Percentiles rank a stretch among this genome's conserved stretches.
These are phyloP conservation scores for Vimba vimba DNA, from an alignment of 2,113 vertebrate genomes.

Conservation along the genomic window DNA sequence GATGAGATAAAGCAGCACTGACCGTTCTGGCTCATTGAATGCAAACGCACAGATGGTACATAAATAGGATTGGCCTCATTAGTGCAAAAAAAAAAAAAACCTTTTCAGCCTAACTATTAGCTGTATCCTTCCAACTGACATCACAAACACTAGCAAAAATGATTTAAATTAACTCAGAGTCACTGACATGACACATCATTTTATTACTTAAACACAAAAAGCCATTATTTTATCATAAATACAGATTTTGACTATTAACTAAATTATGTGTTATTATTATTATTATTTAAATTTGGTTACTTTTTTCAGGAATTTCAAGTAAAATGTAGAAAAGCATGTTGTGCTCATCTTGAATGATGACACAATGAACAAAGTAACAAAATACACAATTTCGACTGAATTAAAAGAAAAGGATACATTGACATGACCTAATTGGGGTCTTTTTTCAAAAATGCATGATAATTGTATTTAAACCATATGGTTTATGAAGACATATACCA, in stretches of 20 bases:
- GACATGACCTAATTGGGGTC: no score
- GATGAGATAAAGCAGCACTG: neutral
- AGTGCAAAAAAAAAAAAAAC: conserved; percentile 15
- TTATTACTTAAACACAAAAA: neutral
- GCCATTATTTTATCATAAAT: no score
- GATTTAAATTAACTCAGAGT: neutral
- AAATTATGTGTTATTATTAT: neutral
- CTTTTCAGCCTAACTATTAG: conserved; percentile 20
- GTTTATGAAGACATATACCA: neutral
- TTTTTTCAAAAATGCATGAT: no score
- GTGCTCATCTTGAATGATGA: no score
- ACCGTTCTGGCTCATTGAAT: neutral
- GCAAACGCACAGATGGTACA: conserved; percentile 23
- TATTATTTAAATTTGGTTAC: neutral
- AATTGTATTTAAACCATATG: neutral
- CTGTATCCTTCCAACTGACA: conserved; percentile 14
- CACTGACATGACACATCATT: neutral
- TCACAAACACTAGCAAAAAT: conserved; percentile 14
- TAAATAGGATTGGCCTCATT: conserved; percentile 13
- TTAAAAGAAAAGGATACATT: no score
- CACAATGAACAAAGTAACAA: no score
- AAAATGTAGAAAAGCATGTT: neutral
- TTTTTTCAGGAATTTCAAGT: neutral
- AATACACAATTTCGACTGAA: no score
- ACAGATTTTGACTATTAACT: neutral